A percentile compares a stretch with the other conserved stretches of the same genome.
phyloP scores from a whole-genome alignment of 2,113 vertebrate genomes.

The Oreochromis niloticus region DNA sequence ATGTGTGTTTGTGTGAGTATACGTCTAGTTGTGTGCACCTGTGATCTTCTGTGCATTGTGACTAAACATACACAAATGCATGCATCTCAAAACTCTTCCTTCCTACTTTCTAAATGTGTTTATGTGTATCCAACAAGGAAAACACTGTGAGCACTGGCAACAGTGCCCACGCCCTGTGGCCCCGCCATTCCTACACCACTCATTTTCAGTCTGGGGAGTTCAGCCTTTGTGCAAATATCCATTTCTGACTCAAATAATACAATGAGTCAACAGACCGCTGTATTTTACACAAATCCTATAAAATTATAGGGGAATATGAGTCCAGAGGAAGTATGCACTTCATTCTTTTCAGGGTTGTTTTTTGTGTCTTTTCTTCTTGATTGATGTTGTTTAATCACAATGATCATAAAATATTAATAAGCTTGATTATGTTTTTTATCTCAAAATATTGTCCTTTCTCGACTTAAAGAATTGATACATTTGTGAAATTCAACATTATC shows the following conservation, averaged over 20 bases:
- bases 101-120: constrained; percentile 15
- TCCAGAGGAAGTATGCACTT: constrained; percentile 28
- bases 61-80: not conserved
- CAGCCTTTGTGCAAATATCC: constrained; percentile 58
- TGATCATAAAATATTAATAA: not conserved
- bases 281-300: constrained; percentile 60
- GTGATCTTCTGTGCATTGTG: constrained; percentile 6
- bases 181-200: constrained; percentile 48
- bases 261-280: constrained; percentile 45
- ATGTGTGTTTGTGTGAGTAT: not conserved
- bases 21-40: not conserved
- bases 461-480: fast-evolving
- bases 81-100: constrained; percentile 28
- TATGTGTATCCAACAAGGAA: constrained; percentile 3
- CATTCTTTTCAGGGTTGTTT: not conserved
- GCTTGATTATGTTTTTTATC: not conserved
- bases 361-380: not conserved
- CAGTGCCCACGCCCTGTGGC: constrained; percentile 52
- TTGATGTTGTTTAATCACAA: not conserved
- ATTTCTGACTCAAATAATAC: constrained; percentile 64
- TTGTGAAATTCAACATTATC: not conserved
- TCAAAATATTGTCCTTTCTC: not conserved
- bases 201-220: constrained; percentile 66
- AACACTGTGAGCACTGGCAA: constrained; percentile 43
- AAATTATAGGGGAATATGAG: constrained; percentile 52